Percentiles rank a stretch among this genome's conserved stretches.
Evolutionary conservation across 2,888 invertebrate species (phyloP).

Genomic region (Hydrotaea diabolus): DNA sequence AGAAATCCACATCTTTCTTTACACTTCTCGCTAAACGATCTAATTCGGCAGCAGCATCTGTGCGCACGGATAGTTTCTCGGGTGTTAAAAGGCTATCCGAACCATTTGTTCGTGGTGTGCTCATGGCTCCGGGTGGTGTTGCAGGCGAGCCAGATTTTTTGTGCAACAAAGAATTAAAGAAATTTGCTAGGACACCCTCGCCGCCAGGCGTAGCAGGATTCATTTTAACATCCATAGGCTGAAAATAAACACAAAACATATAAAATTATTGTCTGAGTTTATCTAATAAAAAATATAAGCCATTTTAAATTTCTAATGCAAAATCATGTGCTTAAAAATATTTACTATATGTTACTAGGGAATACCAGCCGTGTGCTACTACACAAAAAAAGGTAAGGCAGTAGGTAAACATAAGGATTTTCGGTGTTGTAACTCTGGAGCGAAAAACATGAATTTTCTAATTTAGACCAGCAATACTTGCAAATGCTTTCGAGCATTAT

Average conservation of each 20-base stretch:
- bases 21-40: conserved; percentile 90
- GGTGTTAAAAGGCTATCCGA: conserved; percentile 80
- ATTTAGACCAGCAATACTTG: no score
- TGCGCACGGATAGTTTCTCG: conserved; percentile 89
- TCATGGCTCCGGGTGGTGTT: conserved; percentile 80
- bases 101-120: conserved; percentile 79
- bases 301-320: no score
- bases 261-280: neutral
- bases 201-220: conserved; percentile 89
- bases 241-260: neutral
- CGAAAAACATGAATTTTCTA: no score
- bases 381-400: no score
- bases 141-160: conserved; percentile 92
- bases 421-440: no score
- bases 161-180: conserved; percentile 97
- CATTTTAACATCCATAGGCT: conserved; percentile 86
- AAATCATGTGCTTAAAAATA: no score
- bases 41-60: conserved; percentile 95
- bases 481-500: no score
- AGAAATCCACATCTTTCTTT: conserved; percentile 81
- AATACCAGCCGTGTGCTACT: no score
- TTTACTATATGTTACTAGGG: no score
- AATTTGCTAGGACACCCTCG: conserved; percentile 97
- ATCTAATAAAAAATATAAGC: no score
- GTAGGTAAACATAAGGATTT: no score